Conservation (phyloP, 2,888 invertebrate species). For the Limnephilus lunatus region DNA sequence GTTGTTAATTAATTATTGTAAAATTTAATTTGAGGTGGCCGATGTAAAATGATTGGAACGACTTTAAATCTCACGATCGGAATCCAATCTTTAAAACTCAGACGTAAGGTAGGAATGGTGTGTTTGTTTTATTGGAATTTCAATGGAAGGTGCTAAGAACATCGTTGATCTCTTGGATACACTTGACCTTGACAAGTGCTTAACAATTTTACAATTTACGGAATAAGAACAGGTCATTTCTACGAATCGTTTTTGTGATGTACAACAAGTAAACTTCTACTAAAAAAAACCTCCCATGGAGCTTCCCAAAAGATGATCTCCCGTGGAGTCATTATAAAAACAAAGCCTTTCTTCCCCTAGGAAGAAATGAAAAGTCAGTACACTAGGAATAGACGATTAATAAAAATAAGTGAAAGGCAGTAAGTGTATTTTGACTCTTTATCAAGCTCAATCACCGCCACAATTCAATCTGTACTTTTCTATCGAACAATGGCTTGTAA, state of each 20-base stretch:
- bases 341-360: neutral
- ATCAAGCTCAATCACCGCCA: neutral
- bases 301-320: neutral
- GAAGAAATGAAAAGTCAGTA: neutral
- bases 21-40: no score
- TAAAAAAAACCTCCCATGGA: neutral
- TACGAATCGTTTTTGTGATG: neutral
- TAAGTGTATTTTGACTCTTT: neutral
- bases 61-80: no score
- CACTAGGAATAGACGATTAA: neutral
- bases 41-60: no score
- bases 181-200: no score
- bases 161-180: no score
- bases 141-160: no score
- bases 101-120: neutral
- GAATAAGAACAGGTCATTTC: neutral
- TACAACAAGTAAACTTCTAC: neutral
- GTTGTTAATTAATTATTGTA: no score
- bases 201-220: no score
- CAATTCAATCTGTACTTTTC: slow-evolving; percentile 14
- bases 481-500: slow-evolving; percentile 19
- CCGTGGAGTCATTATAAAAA: neutral
- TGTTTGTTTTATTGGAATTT: neutral
- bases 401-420: neutral
- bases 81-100: no score